Evolutionary conservation across 2,113 vertebrate genomes (phyloP).

Genomic region (Trematomus loennbergii): DNA sequence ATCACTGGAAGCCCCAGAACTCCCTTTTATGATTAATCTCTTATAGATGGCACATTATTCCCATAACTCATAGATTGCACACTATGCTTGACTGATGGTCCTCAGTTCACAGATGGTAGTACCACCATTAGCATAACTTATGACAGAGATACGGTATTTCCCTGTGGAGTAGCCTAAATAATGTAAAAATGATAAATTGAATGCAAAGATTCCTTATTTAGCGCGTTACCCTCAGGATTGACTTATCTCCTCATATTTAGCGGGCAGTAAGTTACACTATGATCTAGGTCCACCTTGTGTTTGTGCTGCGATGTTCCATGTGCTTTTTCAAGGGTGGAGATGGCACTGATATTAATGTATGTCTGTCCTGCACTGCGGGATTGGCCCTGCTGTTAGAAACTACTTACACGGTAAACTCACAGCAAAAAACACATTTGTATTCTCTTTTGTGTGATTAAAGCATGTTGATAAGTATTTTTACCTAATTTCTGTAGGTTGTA

Average conservation of each 20-base stretch:
- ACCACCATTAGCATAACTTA: slow-evolving; percentile 79
- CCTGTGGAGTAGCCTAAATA: slow-evolving; percentile 73
- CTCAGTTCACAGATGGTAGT: slow-evolving; percentile 75
- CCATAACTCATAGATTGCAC: slow-evolving; percentile 60
- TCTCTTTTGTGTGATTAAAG: background rate
- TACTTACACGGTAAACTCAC: slow-evolving; percentile 7
- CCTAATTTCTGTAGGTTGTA: background rate
- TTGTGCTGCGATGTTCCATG: slow-evolving; percentile 36
- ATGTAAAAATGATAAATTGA: slow-evolving; percentile 77
- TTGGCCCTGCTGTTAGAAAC: slow-evolving; percentile 7
- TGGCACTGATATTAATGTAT: slow-evolving; percentile 16
- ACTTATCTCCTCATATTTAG: slow-evolving; percentile 70
- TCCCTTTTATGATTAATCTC: slow-evolving; percentile 49
- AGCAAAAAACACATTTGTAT: slow-evolving; percentile 13
- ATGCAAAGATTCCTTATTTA: slow-evolving; percentile 70
- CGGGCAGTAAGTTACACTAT: slow-evolving; percentile 58
- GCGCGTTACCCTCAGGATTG: slow-evolving; percentile 51
- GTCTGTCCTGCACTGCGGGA: slow-evolving; percentile 1
- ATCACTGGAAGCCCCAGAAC: slow-evolving; percentile 42
- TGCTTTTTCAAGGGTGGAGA: slow-evolving; percentile 40
- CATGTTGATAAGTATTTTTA: background rate
- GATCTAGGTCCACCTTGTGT: slow-evolving; percentile 55
- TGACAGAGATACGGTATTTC: slow-evolving; percentile 72
- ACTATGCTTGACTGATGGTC: slow-evolving; percentile 67
- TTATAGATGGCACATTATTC: slow-evolving; percentile 61